A percentile compares a stretch with the other conserved stretches of the same genome.
Conservation (phyloP, 2,113 vertebrate species). For the Psittacara wagleri region DNA sequence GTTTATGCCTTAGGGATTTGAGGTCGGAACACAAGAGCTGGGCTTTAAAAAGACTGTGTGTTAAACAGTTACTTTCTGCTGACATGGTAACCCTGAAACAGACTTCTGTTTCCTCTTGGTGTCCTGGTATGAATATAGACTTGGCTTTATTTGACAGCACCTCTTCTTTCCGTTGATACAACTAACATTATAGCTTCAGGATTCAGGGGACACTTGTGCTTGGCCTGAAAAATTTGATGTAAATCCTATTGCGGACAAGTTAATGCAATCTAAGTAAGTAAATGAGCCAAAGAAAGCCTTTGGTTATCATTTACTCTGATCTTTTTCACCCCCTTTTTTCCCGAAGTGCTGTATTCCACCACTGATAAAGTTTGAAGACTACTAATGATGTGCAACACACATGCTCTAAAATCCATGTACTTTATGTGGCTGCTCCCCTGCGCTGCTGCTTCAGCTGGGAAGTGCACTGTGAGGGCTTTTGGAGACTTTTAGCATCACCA, state of each 20-base stretch:
- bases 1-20: neutral
- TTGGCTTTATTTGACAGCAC: neutral
- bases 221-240: neutral
- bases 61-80: neutral
- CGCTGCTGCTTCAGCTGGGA: neutral
- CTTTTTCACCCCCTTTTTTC: neutral
- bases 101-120: neutral
- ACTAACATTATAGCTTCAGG: neutral
- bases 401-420: neutral
- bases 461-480: neutral
- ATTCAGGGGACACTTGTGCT: neutral
- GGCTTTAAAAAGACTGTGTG: neutral
- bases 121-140: neutral
- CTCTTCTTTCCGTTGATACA: neutral
- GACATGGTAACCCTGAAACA: neutral
- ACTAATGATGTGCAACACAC: neutral
- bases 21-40: neutral
- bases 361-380: neutral
- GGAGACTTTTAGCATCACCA: neutral
- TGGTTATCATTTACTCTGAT: neutral
- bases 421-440: neutral
- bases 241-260: neutral
- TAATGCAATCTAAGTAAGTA: neutral
- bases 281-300: neutral
- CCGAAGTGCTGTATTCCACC: neutral